Percentiles rank a stretch among this genome's conserved stretches.
phyloP scores from a whole-genome alignment of 2,113 vertebrate genomes.

The Herpetotheres cachinnans region DNA sequence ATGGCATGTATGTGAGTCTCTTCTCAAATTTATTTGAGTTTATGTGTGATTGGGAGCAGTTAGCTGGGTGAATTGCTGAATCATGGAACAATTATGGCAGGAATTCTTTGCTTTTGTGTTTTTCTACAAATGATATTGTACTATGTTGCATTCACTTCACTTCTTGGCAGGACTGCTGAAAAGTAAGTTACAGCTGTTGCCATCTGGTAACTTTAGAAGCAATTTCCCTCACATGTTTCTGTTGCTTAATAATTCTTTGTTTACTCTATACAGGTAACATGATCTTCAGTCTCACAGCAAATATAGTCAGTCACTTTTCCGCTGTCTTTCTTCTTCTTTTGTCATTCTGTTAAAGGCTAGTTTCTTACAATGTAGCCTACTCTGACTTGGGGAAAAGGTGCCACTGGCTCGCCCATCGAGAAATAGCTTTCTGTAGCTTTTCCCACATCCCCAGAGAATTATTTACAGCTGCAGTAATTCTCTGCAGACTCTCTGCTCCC shows the following conservation, averaged over 20 bases:
- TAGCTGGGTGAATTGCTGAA: conserved; percentile 66
- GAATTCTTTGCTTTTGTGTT: neutral
- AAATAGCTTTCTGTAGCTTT: neutral
- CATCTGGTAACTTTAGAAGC: conserved; percentile 53
- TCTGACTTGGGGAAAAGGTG: neutral
- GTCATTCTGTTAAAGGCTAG: neutral
- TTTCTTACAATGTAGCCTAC: neutral
- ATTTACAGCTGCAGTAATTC: neutral
- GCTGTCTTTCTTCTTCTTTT: neutral
- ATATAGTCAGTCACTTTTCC: neutral
- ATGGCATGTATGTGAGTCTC: conserved; percentile 55
- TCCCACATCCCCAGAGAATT: neutral
- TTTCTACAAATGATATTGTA: conserved; percentile 43
- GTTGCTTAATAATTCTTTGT: neutral
- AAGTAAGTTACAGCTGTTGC: conserved; percentile 42
- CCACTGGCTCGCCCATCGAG: neutral
- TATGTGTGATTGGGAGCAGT: conserved; percentile 64
- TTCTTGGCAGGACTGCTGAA: conserved; percentile 12
- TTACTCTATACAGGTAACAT: neutral
- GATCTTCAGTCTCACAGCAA: neutral
- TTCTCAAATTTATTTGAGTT: conserved; percentile 60
- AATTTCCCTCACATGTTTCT: neutral
- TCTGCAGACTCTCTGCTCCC: neutral
- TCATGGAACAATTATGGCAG: conserved; percentile 66
- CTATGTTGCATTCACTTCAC: neutral